Conservation (phyloP, 2,888 invertebrate species). For the Drosophila meridiana region DNA sequence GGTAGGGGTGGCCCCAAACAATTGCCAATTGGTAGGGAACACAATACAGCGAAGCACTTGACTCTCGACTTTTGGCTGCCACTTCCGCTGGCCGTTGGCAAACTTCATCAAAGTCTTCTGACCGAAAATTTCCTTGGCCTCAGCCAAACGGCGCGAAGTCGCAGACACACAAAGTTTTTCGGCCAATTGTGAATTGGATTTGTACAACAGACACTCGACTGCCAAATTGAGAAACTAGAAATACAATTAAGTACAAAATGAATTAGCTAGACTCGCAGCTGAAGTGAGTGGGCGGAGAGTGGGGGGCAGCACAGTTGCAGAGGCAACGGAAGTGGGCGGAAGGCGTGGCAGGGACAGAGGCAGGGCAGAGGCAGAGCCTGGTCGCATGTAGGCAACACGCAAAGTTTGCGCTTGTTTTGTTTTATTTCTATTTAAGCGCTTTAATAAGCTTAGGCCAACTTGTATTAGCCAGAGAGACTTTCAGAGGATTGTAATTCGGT, state of each 20-base stretch:
- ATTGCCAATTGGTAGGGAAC: slow-evolving; percentile 59
- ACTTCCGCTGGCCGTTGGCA: slow-evolving; percentile 39
- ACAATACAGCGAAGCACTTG: slow-evolving; percentile 35
- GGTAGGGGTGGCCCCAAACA: slow-evolving; percentile 51
- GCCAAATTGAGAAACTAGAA: slow-evolving; percentile 53
- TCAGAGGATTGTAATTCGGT: neutral
- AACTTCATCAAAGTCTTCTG: slow-evolving; percentile 66
- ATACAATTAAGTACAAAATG: slow-evolving; percentile 57
- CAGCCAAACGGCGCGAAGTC: slow-evolving; percentile 43
- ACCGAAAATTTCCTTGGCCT: slow-evolving; percentile 61
- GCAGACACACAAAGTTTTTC: slow-evolving; percentile 67
- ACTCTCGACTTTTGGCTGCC: slow-evolving; percentile 49
- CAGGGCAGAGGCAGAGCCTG: neutral
- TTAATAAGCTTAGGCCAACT: slow-evolving; percentile 16
- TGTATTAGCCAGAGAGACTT: slow-evolving; percentile 5
- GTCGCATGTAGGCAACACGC: slow-evolving; percentile 10
- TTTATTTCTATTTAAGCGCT: slow-evolving; percentile 25
- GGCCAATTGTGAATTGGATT: slow-evolving; percentile 63
- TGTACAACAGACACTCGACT: slow-evolving; percentile 44
- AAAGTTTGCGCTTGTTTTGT: slow-evolving; percentile 22
- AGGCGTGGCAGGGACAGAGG: neutral
- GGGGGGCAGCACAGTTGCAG: neutral
- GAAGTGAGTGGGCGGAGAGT: neutral
- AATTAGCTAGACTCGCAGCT: slow-evolving; percentile 41
- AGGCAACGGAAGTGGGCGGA: neutral